Evolutionary conservation across 2,888 invertebrate genomes (phyloP), one percentile per base, ranked within the genome.

Genomic region (Charanyca ferruginea): DNA sequence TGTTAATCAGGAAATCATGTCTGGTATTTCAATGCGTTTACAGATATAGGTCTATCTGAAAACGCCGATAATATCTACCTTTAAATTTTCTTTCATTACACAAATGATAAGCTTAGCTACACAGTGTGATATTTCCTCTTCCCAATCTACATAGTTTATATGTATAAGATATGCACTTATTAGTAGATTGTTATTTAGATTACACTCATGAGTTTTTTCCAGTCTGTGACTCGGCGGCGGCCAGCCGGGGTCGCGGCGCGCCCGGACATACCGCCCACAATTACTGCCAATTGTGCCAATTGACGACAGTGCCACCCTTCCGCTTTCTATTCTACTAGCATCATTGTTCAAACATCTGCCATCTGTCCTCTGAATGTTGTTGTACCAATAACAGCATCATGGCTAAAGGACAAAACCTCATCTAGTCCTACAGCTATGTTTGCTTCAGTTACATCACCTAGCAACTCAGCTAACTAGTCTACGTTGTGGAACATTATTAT

Each of bases 201-300:
- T 71, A 76, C 76, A 74, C 38, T 38, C 53, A 63, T 70, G 58
- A 63, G 70, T 47, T 76, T 76, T 78, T 64, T 73, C 60, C 61
- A 81, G 45, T 66, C 70, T 75, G 73, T 81, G 83, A 60, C 52
- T 35, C 70, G 77, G 69, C 80, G 83, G 81, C 72, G 65, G 38
- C 58, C 64, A 49, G 53, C 79, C 84, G 85, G 85, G 85, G 83
- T 84, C 86, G 85, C 84, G 83, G 71, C 85, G 81, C 90, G 93
- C 90, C 94, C 94, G 94, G 94, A 94, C 95, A 94, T 94, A 88
- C 94, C 93, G 91, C 83, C 92, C 91, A 92, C 95, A 95, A 96
- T 95, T 96, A 94, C 93, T 89, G 88, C 88, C 95, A 96, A 95
- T 96, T 95, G 95, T 88, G 92, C 91, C 95, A 95, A 95, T 95